Evolutionary conservation across 2,797 vertebrate species (phyloP).

Genomic region (Alosa sapidissima): DNA sequence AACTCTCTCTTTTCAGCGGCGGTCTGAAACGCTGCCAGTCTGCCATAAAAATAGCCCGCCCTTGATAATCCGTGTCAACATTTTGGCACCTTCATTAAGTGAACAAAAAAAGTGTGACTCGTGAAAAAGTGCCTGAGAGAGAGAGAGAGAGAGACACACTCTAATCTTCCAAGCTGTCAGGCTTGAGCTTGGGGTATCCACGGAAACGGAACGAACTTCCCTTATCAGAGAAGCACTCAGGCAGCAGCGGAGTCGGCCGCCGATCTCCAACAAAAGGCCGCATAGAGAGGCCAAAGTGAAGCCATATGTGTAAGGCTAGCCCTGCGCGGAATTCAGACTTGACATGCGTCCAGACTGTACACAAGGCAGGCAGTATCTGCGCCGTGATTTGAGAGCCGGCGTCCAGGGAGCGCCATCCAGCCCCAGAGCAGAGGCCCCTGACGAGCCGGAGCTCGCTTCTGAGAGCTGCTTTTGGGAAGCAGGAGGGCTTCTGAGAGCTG

Average conservation of each 20-base stretch:
- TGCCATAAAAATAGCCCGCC: conserved; percentile 37
- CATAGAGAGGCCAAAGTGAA: conserved; percentile 37
- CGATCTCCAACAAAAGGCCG: background rate
- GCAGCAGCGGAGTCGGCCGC: background rate
- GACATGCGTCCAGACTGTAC: conserved; percentile 18
- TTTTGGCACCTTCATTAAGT: conserved; percentile 27
- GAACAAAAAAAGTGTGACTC: background rate
- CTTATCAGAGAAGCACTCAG: conserved; percentile 27
- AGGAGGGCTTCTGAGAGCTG: background rate
- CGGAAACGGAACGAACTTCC: conserved; percentile 38
- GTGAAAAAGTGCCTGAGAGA: background rate
- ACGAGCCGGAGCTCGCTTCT: background rate
- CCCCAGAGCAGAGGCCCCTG: background rate
- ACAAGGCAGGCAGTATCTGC: conserved; percentile 13
- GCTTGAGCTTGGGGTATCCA: conserved; percentile 26
- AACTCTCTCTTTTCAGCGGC: background rate
- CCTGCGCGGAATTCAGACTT: conserved; percentile 20
- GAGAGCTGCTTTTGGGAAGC: background rate
- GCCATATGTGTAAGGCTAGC: conserved; percentile 41
- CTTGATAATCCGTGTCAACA: conserved; percentile 32
- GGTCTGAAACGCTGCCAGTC: conserved; percentile 27
- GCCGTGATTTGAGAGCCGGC: background rate
- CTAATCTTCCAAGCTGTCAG: conserved; percentile 29
- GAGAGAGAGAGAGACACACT: background rate
- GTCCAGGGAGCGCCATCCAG: background rate